Base-by-base conservation (phyloP, 1,140 invertebrate genomes). In the Calliopsis andreniformis region DNA sequence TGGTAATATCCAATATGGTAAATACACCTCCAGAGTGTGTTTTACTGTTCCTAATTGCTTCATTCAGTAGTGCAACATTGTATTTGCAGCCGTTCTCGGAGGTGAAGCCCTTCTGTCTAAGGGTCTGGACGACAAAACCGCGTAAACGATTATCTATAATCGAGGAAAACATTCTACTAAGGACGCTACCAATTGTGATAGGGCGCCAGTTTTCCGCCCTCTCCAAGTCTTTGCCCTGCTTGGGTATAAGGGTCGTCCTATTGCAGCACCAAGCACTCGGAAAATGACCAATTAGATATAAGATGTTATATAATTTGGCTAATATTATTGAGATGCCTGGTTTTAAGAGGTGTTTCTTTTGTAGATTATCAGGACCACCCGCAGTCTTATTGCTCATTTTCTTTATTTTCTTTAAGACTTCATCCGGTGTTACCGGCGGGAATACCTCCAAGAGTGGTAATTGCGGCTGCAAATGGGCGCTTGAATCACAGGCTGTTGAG, bases 201-300 rank as follows among this genome's bases (percentile, higher is more conserved):
- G 86, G 87, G 18, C 87, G 18, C 66, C 80, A 89, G 35, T 83
- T 83, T 6, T 47, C 69, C 1, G 71, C 64, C 18, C 79, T 55
- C 2, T 16, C n/a, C 0, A n/a, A 20, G 47, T 87, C 83, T 32
- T 76, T 80, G 0, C 78, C 78, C 6, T 59, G 67, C 59, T 87
- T 86, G 2, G 81, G 83, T 12, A 89, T 82, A 16, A 89, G 66
- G 0, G 83, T 86, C 0, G 88, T 89, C 8, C 84, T 62, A 56
- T 89, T 87, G 16, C 43, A 56, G 42, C 59, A 82, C 87, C 86
- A 87, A 14, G 14, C 62, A 5, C 25, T 42, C n/a, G 87, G 86
- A 25, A 59, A 63, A 16, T 69, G 12, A 0, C 62, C 70, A 23
- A 49, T 32, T 1, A 72, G 0, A 14, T 79, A 53, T 16, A 81